Evolutionary conservation across 2,113 vertebrate species (phyloP).

Genomic region (Axis porcinus): DNA sequence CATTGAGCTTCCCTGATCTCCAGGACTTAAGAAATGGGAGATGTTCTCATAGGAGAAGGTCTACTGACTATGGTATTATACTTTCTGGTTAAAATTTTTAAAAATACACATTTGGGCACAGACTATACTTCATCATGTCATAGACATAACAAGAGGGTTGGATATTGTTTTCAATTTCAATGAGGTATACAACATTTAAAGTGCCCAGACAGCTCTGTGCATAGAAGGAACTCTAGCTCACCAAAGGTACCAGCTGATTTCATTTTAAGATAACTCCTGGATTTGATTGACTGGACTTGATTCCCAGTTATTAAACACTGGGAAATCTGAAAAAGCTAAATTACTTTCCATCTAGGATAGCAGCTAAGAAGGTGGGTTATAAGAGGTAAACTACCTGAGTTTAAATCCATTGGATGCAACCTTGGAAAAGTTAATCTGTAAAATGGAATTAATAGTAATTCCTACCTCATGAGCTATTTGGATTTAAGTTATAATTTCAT

Average conservation of each 20-base stretch:
- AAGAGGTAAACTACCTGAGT: neutral
- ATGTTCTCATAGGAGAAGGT: neutral
- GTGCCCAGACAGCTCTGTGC: neutral
- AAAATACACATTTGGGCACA: neutral
- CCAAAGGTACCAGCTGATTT: neutral
- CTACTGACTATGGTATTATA: neutral
- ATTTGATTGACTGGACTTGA: neutral
- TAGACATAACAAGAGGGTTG: neutral
- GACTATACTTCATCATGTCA: neutral
- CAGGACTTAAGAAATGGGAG: neutral
- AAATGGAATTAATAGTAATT: neutral
- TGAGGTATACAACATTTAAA: neutral
- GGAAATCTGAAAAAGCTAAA: neutral
- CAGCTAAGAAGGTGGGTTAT: neutral
- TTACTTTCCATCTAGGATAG: neutral
- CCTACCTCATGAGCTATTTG: neutral
- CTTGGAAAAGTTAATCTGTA: neutral
- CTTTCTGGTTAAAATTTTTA: neutral
- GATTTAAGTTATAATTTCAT: neutral
- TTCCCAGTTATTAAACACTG: neutral
- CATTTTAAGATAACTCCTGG: neutral
- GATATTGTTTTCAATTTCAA: neutral
- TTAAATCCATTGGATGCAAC: neutral
- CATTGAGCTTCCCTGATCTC: neutral
- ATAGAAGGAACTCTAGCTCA: neutral